Conservation (phyloP, 1,140 invertebrate species). For the Maconellicoccus hirsutus region DNA sequence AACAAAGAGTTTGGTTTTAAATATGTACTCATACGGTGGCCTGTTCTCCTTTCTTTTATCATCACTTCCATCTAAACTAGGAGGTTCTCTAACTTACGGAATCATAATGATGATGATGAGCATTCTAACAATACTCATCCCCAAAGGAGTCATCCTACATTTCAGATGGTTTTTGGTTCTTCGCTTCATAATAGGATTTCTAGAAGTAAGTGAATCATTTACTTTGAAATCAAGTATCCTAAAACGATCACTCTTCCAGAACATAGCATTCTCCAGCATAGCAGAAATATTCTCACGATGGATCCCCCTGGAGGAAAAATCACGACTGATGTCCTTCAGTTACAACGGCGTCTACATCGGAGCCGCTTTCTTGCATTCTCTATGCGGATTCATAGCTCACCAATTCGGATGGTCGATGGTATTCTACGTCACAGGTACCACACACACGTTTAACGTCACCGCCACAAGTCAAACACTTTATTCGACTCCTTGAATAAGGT, state of each 20-base stretch:
- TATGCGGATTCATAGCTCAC: too few relatives aligned
- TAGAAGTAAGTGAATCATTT: too few relatives aligned
- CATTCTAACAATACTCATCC: neutral
- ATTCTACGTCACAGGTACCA: too few relatives aligned
- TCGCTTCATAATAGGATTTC: constrained; percentile 43
- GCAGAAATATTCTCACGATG: too few relatives aligned
- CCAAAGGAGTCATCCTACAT: neutral
- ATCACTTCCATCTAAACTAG: constrained; percentile 40
- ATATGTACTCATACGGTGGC: constrained; percentile 59
- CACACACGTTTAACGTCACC: too few relatives aligned
- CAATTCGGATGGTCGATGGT: too few relatives aligned
- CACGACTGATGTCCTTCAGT: too few relatives aligned
- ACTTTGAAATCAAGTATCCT: too few relatives aligned
- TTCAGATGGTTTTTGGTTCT: constrained; percentile 35
- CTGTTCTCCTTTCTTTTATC: constrained; percentile 46
- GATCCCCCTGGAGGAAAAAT: too few relatives aligned
- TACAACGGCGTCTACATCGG: too few relatives aligned
- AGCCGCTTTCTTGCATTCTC: too few relatives aligned
- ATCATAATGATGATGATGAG: constrained; percentile 13
- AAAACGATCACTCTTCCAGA: constrained; percentile 22
- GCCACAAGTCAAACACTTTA: too few relatives aligned
- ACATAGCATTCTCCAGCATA: constrained; percentile 35
- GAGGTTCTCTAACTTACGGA: constrained; percentile 39
- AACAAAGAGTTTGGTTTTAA: constrained; percentile 45
- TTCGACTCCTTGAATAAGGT: neutral